These are phyloP conservation scores for Gallinago undulata DNA, from an alignment of 2,113 vertebrate species.

Conservation along the genomic window DNA sequence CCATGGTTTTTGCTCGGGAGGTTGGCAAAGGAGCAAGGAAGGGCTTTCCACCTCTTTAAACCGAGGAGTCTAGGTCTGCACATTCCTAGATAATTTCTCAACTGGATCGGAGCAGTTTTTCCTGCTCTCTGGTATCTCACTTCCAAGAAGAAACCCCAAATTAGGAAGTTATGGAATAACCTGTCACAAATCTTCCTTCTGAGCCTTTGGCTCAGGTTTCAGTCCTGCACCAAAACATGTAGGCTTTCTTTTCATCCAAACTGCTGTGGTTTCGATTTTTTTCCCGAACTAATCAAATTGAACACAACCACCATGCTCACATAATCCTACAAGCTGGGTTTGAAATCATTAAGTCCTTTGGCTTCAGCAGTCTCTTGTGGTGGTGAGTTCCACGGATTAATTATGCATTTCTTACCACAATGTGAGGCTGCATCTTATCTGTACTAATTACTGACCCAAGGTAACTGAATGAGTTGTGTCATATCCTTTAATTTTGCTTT, in stretches of 20 bases:
- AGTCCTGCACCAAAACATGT: neutral
- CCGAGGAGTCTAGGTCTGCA: neutral
- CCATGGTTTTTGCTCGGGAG: neutral
- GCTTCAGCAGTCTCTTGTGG: neutral
- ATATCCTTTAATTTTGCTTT: neutral
- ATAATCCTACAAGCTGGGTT: neutral
- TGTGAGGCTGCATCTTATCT: neutral
- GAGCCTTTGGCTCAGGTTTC: neutral
- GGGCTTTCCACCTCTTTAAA: neutral
- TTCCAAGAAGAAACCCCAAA: neutral
- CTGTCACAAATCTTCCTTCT: neutral
- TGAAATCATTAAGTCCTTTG: neutral
- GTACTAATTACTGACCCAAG: neutral
- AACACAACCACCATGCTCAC: neutral
- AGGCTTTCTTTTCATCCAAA: neutral
- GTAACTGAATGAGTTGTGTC: neutral
- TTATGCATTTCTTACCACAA: neutral
- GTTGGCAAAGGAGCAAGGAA: neutral
- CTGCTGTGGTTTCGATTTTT: slow-evolving; percentile 12
- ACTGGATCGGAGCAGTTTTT: neutral
- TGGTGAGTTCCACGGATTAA: neutral
- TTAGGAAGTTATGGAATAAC: neutral
- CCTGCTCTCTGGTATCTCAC: neutral
- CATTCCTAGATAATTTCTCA: neutral
- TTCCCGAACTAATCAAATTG: neutral